Base-by-base conservation (phyloP, 2,888 invertebrate genomes). In the Lithophane semibrunnea region DNA sequence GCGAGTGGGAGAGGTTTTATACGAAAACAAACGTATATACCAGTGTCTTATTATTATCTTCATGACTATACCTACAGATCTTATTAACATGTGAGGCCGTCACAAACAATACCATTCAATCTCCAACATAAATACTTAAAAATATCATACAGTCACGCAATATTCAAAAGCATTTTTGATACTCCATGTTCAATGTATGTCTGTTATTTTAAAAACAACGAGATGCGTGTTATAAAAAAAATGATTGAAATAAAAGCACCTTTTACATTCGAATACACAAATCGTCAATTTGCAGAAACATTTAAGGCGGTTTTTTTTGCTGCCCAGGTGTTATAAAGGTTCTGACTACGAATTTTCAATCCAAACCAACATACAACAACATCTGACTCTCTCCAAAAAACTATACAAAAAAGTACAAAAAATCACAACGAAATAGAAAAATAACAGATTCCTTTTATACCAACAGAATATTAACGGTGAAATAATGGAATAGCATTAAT, bases 401-500 rank as follows among this genome's bases (percentile, higher is more conserved):
- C 47, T 2, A 12, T 13, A 18, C 37, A n/a, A n/a, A n/a, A n/a
- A n/a, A n/a, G n/a, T n/a, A n/a, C n/a, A n/a, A 66, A 67, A 54
- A 68, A 75, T 29, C 44, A 61, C 29, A 47, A 66, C 49, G 29
- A n/a, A 16, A 68, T n/a, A 54, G 7, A 61, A 73, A n/a, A 73
- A 44, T 13, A 29, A 81, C 58, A 54, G 49, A 77, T 61, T 60
- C 16, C 10, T 56, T 77, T 60, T 54, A 77, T n/a, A 44, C 54
- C 44, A 71, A 56, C 29, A 77, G 60, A 74, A 75, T 80, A 84
- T 85, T 70, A 85, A 86, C 81, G 82, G 65, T 77, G 72, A 84
- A 88, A 86, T 86, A 88, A 89, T 82, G 82, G 80, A 84, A 87
- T 82, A 75, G 82, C 82, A 86, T 89, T 91, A 87, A 86, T 88